Percentiles rank a stretch among this genome's conserved stretches.
Evolutionary conservation across 2,113 vertebrate species (phyloP).

Genomic region (Pituophis catenifer): DNA sequence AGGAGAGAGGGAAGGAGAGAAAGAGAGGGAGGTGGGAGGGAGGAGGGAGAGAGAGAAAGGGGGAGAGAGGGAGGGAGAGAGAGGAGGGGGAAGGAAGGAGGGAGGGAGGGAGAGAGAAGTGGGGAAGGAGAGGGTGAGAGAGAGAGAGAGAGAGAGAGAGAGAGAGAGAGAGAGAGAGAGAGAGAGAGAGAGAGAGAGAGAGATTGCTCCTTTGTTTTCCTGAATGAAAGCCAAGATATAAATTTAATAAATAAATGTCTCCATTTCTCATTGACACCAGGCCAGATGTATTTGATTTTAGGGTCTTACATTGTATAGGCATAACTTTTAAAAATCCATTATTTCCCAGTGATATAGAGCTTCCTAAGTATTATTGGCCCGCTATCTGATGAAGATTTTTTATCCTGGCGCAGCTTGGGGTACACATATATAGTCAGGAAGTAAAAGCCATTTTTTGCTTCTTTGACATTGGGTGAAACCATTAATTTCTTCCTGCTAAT

Average conservation of each 20-base stretch:
- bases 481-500: constrained; percentile 5
- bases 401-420: background rate
- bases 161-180: too few species aligned
- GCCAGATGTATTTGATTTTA: background rate
- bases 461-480: background rate
- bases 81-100: too few species aligned
- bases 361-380: background rate
- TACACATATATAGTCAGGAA: background rate
- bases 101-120: too few species aligned
- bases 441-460: background rate
- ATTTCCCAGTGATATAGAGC: background rate
- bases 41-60: too few species aligned
- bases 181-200: background rate
- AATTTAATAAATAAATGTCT: background rate
- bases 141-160: too few species aligned
- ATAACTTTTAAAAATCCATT: background rate
- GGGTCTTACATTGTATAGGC: background rate
- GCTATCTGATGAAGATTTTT: background rate
- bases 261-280: background rate
- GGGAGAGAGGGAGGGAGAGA: too few species aligned
- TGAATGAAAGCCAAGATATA: background rate
- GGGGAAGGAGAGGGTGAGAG: too few species aligned
- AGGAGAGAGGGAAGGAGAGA: too few species aligned
- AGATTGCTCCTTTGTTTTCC: background rate
- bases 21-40: too few species aligned